Conservation (phyloP, 2,113 vertebrate species). For the Dunckerocampus dactyliophorus region DNA sequence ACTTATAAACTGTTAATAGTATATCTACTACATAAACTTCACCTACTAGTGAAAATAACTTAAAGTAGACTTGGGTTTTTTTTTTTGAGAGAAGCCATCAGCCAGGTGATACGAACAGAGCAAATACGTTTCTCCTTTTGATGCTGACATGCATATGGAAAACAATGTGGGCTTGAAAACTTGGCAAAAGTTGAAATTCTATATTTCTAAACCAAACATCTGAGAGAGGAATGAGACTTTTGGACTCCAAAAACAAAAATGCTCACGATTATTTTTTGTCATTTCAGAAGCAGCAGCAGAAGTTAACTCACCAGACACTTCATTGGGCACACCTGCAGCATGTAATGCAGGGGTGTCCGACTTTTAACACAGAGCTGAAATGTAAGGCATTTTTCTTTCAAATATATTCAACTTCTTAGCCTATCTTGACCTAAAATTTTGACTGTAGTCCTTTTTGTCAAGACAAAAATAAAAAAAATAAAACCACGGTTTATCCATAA, state of each 20-base stretch:
- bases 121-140: constrained; percentile 33
- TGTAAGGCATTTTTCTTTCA: no score
- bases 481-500: no score
- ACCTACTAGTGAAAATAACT: background rate
- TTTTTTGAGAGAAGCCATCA: constrained; percentile 10
- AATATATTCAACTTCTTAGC: no score
- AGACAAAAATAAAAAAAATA: no score
- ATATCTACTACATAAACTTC: no score
- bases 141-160: constrained; percentile 18
- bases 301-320: background rate
- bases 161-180: constrained; percentile 33
- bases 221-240: constrained; percentile 51
- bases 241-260: constrained; percentile 2
- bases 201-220: constrained; percentile 59
- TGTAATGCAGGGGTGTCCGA: no score
- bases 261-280: no score
- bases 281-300: background rate
- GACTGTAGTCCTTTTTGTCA: no score
- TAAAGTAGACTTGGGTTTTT: background rate
- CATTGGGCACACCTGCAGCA: no score
- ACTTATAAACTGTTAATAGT: no score
- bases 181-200: constrained; percentile 41
- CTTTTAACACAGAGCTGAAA: no score
- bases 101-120: constrained; percentile 23
- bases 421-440: no score